These are phyloP conservation scores for Acipenser transmontanus DNA, from an alignment of 2,797 vertebrate genomes.

Conservation along the genomic window DNA sequence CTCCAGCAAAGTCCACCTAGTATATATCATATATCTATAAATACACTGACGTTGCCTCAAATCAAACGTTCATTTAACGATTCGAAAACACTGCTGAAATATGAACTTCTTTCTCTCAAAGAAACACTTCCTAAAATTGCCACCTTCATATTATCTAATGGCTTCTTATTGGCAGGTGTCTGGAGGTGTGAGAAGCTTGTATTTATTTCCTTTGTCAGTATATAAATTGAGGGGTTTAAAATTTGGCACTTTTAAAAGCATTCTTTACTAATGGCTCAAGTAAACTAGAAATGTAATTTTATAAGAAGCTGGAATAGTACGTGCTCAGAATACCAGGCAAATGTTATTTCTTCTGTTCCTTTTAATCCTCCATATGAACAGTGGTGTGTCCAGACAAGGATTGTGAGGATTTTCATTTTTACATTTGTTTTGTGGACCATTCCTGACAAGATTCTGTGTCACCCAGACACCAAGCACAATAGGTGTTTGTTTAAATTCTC, in stretches of 20 bases:
- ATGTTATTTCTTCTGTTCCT: not conserved
- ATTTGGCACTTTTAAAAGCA: constrained; percentile 4
- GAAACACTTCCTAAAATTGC: constrained; percentile 16
- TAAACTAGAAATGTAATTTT: not conserved
- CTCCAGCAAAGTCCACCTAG: constrained; percentile 33
- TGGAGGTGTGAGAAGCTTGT: constrained; percentile 7
- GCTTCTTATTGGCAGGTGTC: constrained; percentile 13
- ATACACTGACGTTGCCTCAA: constrained; percentile 36
- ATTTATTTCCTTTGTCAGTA: constrained; percentile 10
- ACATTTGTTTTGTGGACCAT: too few species aligned
- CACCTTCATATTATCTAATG: constrained; percentile 9
- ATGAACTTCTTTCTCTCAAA: constrained; percentile 20
- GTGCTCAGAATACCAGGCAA: not conserved
- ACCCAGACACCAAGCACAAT: too few species aligned
- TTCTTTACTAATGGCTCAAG: not conserved
- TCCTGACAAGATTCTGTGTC: too few species aligned
- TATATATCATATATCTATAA: constrained; percentile 40
- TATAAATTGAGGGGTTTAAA: not conserved
- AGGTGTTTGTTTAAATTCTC: too few species aligned
- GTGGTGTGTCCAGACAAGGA: too few species aligned
- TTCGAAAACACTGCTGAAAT: constrained; percentile 31
- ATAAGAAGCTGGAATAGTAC: not conserved
- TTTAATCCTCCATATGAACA: too few species aligned
- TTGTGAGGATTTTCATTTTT: too few species aligned
- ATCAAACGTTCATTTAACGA: constrained; percentile 17